Evolutionary conservation across 2,113 vertebrate genomes (phyloP).

Genomic region (Bubalus kerabau): DNA sequence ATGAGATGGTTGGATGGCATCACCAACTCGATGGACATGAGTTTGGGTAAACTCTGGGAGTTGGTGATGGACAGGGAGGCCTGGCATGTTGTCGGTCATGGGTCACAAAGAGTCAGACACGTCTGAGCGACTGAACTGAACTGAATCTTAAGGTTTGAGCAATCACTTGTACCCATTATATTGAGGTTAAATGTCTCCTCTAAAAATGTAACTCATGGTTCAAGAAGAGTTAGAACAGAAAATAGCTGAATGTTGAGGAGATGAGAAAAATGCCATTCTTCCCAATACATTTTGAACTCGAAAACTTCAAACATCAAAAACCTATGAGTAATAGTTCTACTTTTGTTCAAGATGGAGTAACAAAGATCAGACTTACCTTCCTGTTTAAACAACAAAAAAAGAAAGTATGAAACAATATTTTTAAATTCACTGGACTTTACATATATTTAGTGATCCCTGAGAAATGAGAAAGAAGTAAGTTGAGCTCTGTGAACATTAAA

Average conservation of each 20-base stretch:
- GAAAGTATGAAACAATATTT: too few species aligned
- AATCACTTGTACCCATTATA: background rate
- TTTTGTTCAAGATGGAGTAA: too few species aligned
- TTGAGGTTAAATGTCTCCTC: background rate
- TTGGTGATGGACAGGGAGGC: background rate
- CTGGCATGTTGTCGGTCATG: background rate
- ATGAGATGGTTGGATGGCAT: background rate
- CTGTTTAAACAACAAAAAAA: too few species aligned
- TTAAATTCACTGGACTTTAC: background rate
- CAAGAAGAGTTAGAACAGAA: background rate
- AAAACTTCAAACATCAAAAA: background rate
- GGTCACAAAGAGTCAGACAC: background rate
- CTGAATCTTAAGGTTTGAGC: background rate
- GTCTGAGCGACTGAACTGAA: accelerated
- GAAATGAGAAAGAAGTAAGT: background rate
- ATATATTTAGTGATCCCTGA: background rate
- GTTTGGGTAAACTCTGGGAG: background rate
- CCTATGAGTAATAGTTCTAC: too few species aligned
- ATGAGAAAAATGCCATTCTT: background rate
- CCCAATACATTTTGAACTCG: background rate
- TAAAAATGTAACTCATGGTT: background rate
- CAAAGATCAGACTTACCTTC: too few species aligned
- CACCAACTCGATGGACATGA: background rate
- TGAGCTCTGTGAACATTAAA: background rate
- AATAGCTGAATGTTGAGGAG: background rate